A percentile compares a stretch with the other conserved stretches of the same genome.
Evolutionary conservation across 2,797 vertebrate genomes (phyloP).

Genomic region (Cephalopachus bancanus): DNA sequence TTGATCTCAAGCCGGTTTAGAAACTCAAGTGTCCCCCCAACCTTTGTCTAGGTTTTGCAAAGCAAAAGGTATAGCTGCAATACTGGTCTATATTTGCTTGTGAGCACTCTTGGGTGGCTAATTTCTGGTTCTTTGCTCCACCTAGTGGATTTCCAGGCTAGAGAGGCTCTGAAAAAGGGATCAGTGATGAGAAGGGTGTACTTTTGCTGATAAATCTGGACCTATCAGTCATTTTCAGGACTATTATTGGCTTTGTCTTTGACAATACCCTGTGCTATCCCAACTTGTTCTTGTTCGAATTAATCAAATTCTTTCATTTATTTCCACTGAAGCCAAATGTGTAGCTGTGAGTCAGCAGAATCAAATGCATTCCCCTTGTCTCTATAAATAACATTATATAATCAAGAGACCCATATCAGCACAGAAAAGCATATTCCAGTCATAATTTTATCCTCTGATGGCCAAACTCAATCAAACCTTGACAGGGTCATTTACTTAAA

Average conservation of each 20-base stretch:
- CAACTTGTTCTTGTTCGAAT: constrained; percentile 5
- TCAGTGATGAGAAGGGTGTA: not conserved
- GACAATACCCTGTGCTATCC: not conserved
- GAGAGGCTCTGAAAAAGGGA: not conserved
- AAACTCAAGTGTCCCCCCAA: not conserved
- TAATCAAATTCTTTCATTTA: constrained; percentile 53
- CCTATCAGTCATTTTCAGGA: not conserved
- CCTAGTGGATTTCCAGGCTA: constrained; percentile 74
- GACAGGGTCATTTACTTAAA: constrained; percentile 51
- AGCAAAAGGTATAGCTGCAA: not conserved
- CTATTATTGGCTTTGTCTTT: not conserved
- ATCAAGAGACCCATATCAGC: not conserved
- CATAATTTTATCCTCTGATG: constrained; percentile 35
- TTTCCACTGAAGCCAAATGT: constrained; percentile 46
- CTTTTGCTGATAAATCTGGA: constrained; percentile 14
- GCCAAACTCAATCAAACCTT: constrained; percentile 59
- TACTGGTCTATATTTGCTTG: not conserved
- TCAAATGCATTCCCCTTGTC: constrained; percentile 42
- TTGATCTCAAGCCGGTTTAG: constrained; percentile 57
- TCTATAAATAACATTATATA: constrained; percentile 33
- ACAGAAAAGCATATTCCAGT: constrained; percentile 57
- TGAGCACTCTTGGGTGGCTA: not conserved
- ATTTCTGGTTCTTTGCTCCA: constrained; percentile 70
- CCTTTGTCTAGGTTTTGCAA: constrained; percentile 1
- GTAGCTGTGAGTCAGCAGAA: constrained; percentile 37